phyloP scores from a whole-genome alignment of 2,888 invertebrate genomes.

The Diachrysia chrysitis region DNA sequence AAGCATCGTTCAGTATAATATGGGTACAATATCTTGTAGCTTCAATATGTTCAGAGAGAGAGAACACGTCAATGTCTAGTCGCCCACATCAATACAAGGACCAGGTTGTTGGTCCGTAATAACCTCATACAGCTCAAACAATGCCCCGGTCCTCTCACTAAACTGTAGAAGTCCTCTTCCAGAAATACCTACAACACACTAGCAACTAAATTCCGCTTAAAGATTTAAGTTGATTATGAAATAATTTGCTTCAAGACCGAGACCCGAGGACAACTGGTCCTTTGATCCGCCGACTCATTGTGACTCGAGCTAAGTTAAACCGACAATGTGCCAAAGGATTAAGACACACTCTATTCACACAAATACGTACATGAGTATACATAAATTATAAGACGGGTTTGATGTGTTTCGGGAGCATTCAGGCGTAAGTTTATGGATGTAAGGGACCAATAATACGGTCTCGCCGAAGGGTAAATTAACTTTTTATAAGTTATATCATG shows the following conservation, averaged over 20 bases:
- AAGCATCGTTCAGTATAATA: no score
- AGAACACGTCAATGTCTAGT: no score
- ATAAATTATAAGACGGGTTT: neutral
- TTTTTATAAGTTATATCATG: slow-evolving; percentile 1
- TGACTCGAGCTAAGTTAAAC: neutral
- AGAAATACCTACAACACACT: no score
- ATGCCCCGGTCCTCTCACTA: no score
- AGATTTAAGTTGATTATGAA: slow-evolving; percentile 1
- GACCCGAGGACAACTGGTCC: neutral
- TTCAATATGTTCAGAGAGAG: no score
- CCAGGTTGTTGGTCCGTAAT: no score
- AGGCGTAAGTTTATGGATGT: neutral
- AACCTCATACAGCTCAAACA: no score
- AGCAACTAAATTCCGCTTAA: neutral
- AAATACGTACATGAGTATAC: neutral
- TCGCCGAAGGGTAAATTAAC: neutral
- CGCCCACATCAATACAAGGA: no score
- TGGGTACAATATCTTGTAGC: no score
- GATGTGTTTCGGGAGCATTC: slow-evolving; percentile 4
- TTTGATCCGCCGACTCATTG: slow-evolving; percentile 2
- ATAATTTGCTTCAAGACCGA: neutral
- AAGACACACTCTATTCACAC: slow-evolving; percentile 1
- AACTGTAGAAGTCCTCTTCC: no score
- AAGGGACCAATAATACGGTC: neutral
- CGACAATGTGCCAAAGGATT: slow-evolving; percentile 4